phyloP scores from a whole-genome alignment of 2,113 vertebrate species.

The Hippocampus guttulatus region DNA sequence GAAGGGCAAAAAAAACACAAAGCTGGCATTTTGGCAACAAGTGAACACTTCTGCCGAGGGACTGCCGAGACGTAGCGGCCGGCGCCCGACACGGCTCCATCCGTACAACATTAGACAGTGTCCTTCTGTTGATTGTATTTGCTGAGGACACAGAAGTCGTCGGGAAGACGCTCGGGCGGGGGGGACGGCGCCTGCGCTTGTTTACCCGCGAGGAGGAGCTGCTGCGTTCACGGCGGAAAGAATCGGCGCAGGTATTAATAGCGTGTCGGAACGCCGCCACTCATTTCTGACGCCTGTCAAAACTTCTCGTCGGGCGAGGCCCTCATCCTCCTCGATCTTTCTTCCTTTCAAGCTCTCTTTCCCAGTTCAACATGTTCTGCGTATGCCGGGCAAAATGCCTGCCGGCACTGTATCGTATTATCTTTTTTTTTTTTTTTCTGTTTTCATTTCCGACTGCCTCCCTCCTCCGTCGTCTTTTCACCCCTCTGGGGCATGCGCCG shows the following conservation, averaged over 20 bases:
- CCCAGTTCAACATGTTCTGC: constrained; percentile 32
- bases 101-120: constrained; percentile 25
- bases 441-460: constrained; percentile 25
- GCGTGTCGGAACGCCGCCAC: constrained; percentile 14
- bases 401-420: constrained; percentile 14
- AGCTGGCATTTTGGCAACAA: constrained; percentile 56
- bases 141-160: constrained; percentile 10
- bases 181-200: constrained; percentile 8
- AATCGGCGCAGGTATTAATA: constrained; percentile 43
- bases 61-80: constrained; percentile 45
- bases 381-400: constrained; percentile 20
- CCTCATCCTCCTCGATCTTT: constrained; percentile 18
- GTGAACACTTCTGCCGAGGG: constrained; percentile 43
- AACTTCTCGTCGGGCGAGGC: constrained; percentile 23
- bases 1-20: constrained; percentile 21
- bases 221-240: constrained; percentile 1
- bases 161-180: constrained; percentile 11
- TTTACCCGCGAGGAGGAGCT: constrained; percentile 38
- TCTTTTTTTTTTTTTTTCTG: constrained; percentile 11
- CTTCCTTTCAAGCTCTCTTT: neutral
- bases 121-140: constrained; percentile 41
- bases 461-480: constrained; percentile 25
- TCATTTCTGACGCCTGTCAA: constrained; percentile 23
- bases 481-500: constrained; percentile 31
- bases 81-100: constrained; percentile 15